A percentile compares a stretch with the other conserved stretches of the same genome.
phyloP scores from a whole-genome alignment of 2,113 vertebrate genomes.

The Pan paniscus region DNA sequence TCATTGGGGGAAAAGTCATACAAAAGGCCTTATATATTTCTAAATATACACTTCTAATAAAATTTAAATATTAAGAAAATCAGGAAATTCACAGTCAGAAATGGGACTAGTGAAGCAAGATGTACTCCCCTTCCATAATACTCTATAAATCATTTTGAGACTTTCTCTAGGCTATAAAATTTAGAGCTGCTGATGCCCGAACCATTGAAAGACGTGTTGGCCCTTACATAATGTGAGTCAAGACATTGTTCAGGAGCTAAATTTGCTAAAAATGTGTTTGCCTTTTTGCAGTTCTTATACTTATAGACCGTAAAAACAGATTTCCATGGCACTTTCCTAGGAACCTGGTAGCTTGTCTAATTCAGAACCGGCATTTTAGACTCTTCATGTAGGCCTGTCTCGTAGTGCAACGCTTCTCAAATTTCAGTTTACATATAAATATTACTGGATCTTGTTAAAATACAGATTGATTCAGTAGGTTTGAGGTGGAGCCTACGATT shows the following conservation, averaged over 20 bases:
- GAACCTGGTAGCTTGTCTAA: background rate
- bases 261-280: background rate
- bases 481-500: background rate
- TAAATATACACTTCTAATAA: background rate
- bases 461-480: background rate
- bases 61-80: constrained; percentile 36
- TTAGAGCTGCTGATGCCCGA: background rate
- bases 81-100: background rate
- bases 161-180: background rate
- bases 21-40: background rate
- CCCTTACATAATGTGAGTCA: background rate
- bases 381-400: background rate
- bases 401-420: background rate
- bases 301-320: background rate
- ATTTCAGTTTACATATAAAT: background rate
- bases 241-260: background rate
- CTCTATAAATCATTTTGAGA: background rate
- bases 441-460: background rate
- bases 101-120: background rate
- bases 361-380: constrained; percentile 3
- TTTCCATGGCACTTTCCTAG: background rate
- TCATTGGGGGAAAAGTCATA: background rate
- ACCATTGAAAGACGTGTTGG: background rate
- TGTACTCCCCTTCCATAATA: background rate
- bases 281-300: background rate